Percentiles rank a stretch among this genome's conserved stretches.
Evolutionary conservation across 2,797 vertebrate genomes (phyloP).

Genomic region (Halcyon badia): DNA sequence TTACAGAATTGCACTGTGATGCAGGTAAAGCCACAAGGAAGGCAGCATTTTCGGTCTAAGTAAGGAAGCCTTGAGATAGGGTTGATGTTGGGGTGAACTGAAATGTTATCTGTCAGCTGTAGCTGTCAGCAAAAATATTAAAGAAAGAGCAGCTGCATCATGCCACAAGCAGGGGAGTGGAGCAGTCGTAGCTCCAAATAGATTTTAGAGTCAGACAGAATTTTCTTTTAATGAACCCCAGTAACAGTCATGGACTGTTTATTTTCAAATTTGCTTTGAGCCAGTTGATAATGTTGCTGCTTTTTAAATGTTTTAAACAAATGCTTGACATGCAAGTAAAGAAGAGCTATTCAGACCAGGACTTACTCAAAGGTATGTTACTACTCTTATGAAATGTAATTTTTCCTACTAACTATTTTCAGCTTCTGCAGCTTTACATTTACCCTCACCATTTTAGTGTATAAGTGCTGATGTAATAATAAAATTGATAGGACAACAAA

Average conservation of each 20-base stretch:
- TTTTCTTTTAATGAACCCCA: slow-evolving; percentile 57
- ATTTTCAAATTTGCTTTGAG: slow-evolving; percentile 17
- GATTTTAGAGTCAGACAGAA: slow-evolving; percentile 60
- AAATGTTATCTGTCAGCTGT: slow-evolving; percentile 79
- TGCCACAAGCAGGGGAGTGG: slow-evolving; percentile 64
- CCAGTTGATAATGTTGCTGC: slow-evolving; percentile 20
- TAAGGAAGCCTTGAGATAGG: not conserved
- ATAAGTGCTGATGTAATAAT: not conserved
- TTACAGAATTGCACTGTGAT: not conserved
- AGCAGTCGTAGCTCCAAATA: slow-evolving; percentile 76
- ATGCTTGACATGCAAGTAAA: not conserved
- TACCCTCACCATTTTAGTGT: not conserved
- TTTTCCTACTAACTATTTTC: not conserved
- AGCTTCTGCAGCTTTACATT: not conserved
- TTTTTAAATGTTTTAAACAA: not conserved
- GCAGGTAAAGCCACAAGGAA: slow-evolving; percentile 19
- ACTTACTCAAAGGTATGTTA: not conserved
- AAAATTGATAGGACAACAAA: not conserved
- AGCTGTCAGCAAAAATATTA: slow-evolving; percentile 84
- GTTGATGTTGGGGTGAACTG: slow-evolving; percentile 48
- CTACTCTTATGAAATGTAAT: not conserved
- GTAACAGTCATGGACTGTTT: slow-evolving; percentile 4
- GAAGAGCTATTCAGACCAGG: not conserved
- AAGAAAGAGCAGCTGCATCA: slow-evolving; percentile 79
- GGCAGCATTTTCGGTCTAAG: not conserved